A percentile compares a stretch with the other conserved stretches of the same genome.
Evolutionary conservation across 1,140 invertebrate genomes (phyloP).

Genomic region (Ruditapes philippinarum): DNA sequence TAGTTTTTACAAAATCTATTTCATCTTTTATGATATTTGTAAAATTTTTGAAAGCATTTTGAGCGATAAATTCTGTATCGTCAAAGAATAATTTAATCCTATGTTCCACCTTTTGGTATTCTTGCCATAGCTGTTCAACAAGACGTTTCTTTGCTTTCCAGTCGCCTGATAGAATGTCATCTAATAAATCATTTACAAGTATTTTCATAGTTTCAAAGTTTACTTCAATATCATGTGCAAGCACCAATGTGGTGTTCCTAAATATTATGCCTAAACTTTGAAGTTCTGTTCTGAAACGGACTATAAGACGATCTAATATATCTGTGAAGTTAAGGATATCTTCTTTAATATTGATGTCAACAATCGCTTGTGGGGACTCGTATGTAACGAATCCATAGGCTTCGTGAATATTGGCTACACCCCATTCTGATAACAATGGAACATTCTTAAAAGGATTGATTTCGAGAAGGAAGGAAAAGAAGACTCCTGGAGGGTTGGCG

Average conservation of each 20-base stretch:
- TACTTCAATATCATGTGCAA: background rate
- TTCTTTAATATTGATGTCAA: background rate
- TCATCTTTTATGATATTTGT: background rate
- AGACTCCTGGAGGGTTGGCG: constrained; percentile 55
- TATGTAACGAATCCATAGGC: background rate
- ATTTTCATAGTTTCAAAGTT: background rate
- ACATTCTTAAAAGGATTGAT: constrained; percentile 47
- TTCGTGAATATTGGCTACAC: background rate
- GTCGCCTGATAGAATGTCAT: background rate
- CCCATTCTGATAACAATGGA: constrained; percentile 16
- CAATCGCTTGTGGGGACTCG: background rate
- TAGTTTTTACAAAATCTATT: background rate
- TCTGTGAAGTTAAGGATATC: background rate
- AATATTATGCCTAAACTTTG: background rate
- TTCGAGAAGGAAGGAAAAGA: constrained; percentile 25
- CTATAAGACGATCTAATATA: background rate
- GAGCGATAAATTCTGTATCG: constrained; percentile 2
- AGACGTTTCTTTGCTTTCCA: background rate
- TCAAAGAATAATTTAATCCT: background rate
- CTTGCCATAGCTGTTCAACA: background rate
- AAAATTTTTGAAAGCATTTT: background rate
- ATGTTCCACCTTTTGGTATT: background rate
- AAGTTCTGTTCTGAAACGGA: background rate
- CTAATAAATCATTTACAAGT: background rate
- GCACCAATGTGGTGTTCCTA: background rate